These are phyloP conservation scores for Carabus problematicus DNA, from an alignment of 2,888 invertebrate genomes.

Conservation along the genomic window DNA sequence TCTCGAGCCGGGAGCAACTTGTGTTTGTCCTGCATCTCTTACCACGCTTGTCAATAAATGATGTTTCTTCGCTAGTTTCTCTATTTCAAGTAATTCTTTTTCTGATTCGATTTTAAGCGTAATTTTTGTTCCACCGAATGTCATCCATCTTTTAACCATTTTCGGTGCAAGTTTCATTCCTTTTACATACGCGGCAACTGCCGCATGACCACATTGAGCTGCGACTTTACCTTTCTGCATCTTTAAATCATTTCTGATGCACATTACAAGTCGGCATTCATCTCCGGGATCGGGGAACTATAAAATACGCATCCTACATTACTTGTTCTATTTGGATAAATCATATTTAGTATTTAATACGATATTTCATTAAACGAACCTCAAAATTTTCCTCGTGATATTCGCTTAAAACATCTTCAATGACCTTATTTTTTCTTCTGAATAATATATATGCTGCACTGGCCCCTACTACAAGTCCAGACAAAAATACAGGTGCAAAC, in stretches of 20 bases:
- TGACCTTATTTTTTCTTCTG: slow-evolving; percentile 41
- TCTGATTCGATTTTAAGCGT: slow-evolving; percentile 83
- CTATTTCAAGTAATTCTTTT: slow-evolving; percentile 72
- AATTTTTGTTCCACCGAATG: slow-evolving; percentile 80
- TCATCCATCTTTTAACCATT: slow-evolving; percentile 65
- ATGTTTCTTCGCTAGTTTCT: slow-evolving; percentile 70
- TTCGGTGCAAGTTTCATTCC: slow-evolving; percentile 69
- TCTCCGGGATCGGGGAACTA: slow-evolving; percentile 56
- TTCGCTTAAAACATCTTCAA: slow-evolving; percentile 25
- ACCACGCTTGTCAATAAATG: slow-evolving; percentile 79
- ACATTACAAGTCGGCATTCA: slow-evolving; percentile 83
- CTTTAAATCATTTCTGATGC: slow-evolving; percentile 87
- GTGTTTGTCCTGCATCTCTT: slow-evolving; percentile 92
- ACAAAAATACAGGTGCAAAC: slow-evolving; percentile 52
- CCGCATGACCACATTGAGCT: slow-evolving; percentile 95
- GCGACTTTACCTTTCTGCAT: slow-evolving; percentile 97
- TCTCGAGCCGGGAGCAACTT: slow-evolving; percentile 85
- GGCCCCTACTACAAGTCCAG: slow-evolving; percentile 54
- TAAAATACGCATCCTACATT: slow-evolving; percentile 43
- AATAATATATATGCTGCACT: slow-evolving; percentile 52
- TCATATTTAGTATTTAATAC: not conserved
- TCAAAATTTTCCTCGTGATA: slow-evolving; percentile 38
- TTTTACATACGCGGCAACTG: slow-evolving; percentile 83
- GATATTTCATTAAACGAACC: slow-evolving; percentile 20
- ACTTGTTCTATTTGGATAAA: too few species aligned